Percentiles rank a stretch among this genome's conserved stretches.
Evolutionary conservation across 92 coral and sea anemone species (phyloP).

Genomic region (Galaxea fascicularis): DNA sequence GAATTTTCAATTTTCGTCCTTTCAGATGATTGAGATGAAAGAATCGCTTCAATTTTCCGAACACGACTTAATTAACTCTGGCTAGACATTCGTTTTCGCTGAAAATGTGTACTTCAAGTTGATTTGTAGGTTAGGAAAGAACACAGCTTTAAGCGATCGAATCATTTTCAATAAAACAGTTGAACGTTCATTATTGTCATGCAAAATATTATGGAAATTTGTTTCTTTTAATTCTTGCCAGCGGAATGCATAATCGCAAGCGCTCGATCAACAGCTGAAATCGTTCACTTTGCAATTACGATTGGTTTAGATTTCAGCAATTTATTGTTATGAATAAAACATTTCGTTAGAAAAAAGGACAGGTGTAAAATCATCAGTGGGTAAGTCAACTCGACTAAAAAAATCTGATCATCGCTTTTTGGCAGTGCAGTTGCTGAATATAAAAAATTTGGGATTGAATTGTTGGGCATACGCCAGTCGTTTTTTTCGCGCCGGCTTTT

Average conservation of each 20-base stretch:
- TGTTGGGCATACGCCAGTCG: background rate
- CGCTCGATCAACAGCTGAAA: background rate
- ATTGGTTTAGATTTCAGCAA: too few species aligned
- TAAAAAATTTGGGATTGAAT: background rate
- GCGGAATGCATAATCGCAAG: background rate
- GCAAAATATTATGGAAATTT: constrained; percentile 2
- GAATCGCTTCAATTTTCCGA: too few species aligned
- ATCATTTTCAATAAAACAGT: background rate
- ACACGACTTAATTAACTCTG: background rate
- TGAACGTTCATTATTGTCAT: too few species aligned
- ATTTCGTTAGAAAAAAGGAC: too few species aligned
- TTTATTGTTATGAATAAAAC: too few species aligned
- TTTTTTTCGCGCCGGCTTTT: constrained; percentile 59
- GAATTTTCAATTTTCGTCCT: too few species aligned
- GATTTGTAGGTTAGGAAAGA: background rate
- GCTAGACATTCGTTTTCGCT: background rate
- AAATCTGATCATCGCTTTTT: too few species aligned
- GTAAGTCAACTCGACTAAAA: too few species aligned
- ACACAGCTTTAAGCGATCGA: background rate
- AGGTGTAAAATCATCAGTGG: too few species aligned
- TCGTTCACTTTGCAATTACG: background rate
- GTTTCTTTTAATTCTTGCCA: background rate
- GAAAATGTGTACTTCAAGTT: background rate
- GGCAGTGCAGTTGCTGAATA: background rate
- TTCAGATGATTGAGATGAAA: background rate